Evolutionary conservation across 2,888 invertebrate genomes (phyloP).

Genomic region (Campoplex capitator): DNA sequence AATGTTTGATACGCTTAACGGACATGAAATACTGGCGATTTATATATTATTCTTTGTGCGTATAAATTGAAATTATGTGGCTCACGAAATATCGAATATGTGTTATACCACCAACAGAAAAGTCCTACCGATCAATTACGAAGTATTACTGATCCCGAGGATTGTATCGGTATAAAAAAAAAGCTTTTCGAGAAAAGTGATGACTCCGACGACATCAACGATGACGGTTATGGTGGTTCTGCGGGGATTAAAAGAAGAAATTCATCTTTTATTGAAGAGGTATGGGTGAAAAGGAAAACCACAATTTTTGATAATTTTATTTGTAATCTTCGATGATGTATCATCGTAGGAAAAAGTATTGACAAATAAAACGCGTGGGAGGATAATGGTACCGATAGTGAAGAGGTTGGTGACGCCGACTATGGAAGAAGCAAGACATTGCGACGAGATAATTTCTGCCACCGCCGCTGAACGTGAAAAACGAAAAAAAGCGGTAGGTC

Average conservation of each 20-base stretch:
- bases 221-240: not conserved
- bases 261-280: not conserved
- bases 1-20: constrained; percentile 7
- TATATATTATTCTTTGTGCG: not conserved
- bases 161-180: constrained; percentile 1
- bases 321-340: constrained; percentile 1
- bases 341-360: constrained; percentile 8
- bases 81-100: too few species aligned
- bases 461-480: constrained; percentile 17
- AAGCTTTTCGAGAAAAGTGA: not conserved
- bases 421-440: not conserved
- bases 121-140: too few species aligned
- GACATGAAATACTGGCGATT: constrained; percentile 10
- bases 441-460: constrained; percentile 6
- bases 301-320: not conserved
- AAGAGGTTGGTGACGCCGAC: constrained; percentile 1
- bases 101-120: not conserved
- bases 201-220: not conserved
- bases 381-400: not conserved
- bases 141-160: too few species aligned
- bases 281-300: not conserved
- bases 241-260: not conserved
- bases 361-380: not conserved
- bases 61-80: too few species aligned
- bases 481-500: not conserved